Evolutionary conservation across 2,113 vertebrate genomes (phyloP).

Genomic region (Piprites chloris): DNA sequence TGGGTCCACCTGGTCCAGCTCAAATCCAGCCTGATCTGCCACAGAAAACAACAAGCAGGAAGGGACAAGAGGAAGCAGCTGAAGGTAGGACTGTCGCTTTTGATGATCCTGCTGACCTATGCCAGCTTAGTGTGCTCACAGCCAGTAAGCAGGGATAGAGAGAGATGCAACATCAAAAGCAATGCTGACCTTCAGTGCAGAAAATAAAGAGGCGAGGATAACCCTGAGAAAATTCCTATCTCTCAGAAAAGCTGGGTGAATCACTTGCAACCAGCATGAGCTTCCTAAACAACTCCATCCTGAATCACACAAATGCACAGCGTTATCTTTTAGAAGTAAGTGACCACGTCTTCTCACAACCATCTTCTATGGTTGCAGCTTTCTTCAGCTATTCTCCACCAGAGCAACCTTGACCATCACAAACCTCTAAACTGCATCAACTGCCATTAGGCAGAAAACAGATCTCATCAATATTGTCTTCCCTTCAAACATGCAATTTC

Average conservation of each 20-base stretch:
- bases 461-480: neutral
- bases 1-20: neutral
- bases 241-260: fast-evolving
- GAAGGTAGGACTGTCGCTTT: neutral
- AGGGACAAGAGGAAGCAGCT: neutral
- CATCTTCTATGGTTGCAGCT: neutral
- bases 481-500: neutral
- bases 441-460: neutral
- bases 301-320: neutral
- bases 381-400: neutral
- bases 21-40: neutral
- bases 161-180: neutral
- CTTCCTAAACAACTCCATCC: neutral
- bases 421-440: neutral
- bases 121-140: neutral
- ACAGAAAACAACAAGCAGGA: neutral
- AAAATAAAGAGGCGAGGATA: neutral
- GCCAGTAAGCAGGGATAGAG: neutral
- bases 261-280: neutral
- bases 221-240: neutral
- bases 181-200: neutral
- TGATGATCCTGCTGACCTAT: neutral
- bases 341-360: neutral
- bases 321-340: neutral
- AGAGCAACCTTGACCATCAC: neutral